Evolutionary conservation across 2,797 vertebrate genomes (phyloP), one percentile per base, ranked within the genome.

Genomic region (Silurus lanzhouensis): DNA sequence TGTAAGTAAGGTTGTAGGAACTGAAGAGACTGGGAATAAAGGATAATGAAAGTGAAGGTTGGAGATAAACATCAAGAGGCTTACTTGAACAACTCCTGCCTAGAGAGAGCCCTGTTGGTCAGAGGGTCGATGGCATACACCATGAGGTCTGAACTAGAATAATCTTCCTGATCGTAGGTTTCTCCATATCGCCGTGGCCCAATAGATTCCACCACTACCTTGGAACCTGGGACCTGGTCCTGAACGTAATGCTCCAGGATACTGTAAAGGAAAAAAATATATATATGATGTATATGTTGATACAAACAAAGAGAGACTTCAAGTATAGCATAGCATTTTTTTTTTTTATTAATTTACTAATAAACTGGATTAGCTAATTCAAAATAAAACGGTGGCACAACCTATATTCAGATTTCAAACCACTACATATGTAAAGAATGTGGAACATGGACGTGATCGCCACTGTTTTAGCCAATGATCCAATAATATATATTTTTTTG

Each of bases 91-190:
- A 99, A 97, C 74, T 99, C 98, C 1, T 96, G 96, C 90, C 97
- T 95, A 77, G 97, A 96, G 20, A 99, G 95, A 44, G 98, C 97
- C 92, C 98, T 94, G 38, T 99, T 99, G 60, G 98, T 99, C 84
- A 97, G 93, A 0, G 98, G 98, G 91, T 99, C 98, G 0, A 99
- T 97, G 1, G 98, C 98, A 0, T 99, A 99, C 92, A 99, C 95
- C 94, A 97, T 98, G 81, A 99, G 93, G 92, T 99, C 97, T 0
- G 97, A 97, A 90, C 97, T 99, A 63, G 95, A 95, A 88, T 99
- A 99, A 91, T 99, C 98, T 89, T 99, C 98, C 82, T 96, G 95
- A 4, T 98, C 97, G 88, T 94, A 96, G 1, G 96, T 96, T 5
- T 98, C 97, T 4, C 97, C 97, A 13, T 94, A 95, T 75, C 96